Evolutionary conservation across 1,140 invertebrate species (phyloP).

Genomic region (Penaeus chinensis): DNA sequence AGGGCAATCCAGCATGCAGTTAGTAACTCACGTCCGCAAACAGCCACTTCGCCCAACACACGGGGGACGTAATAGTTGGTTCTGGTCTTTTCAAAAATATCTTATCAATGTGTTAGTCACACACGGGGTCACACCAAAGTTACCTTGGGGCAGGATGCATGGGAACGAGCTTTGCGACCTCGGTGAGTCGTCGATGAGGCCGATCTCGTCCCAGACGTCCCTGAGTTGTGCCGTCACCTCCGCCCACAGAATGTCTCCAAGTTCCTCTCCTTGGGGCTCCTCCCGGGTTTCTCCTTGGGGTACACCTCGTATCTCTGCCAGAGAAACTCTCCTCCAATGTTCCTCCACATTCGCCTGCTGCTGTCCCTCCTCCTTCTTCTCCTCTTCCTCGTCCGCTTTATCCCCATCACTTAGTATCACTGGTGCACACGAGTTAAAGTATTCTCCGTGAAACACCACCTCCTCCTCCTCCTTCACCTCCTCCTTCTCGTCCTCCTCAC

Average conservation of each 20-base stretch:
- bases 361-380: too few species aligned
- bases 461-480: too few species aligned
- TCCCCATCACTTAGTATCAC: conserved; percentile 3
- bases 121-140: too few species aligned
- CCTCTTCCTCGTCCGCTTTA: not conserved
- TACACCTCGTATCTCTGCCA: too few species aligned
- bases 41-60: not conserved
- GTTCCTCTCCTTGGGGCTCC: not conserved
- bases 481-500: too few species aligned
- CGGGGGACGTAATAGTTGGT: not conserved
- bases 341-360: too few species aligned
- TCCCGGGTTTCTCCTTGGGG: not conserved
- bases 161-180: conserved; percentile 1
- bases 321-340: too few species aligned
- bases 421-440: not conserved
- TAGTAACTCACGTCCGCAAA: too few species aligned
- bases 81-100: not conserved
- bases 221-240: conserved; percentile 50
- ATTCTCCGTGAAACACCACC: too few species aligned
- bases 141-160: not conserved
- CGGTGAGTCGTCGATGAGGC: conserved; percentile 44
- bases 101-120: too few species aligned
- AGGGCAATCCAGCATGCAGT: too few species aligned
- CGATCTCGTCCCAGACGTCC: conserved; percentile 57
- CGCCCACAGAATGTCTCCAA: conserved; percentile 31